Evolutionary conservation across 1,140 invertebrate species (phyloP).

Genomic region (Drosophila truncata): DNA sequence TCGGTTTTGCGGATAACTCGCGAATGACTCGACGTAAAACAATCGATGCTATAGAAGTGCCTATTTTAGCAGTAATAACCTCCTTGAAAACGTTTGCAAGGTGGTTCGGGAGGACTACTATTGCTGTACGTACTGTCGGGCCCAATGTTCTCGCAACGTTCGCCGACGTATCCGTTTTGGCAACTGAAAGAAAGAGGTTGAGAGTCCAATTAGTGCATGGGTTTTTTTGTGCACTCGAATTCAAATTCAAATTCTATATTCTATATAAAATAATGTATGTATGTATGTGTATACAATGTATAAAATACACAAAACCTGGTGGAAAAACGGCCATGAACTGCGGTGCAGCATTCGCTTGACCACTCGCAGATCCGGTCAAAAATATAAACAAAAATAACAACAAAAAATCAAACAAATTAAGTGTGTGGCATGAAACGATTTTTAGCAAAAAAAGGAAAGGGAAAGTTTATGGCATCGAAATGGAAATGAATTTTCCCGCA

Average conservation of each 20-base stretch:
- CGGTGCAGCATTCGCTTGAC: conserved; percentile 50
- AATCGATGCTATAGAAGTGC: conserved; percentile 85
- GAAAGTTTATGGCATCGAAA: conserved; percentile 46
- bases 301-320: conserved; percentile 5
- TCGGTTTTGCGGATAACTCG: conserved; percentile 31
- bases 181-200: conserved; percentile 88
- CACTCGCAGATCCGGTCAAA: conserved; percentile 38
- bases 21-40: conserved; percentile 70
- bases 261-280: neutral
- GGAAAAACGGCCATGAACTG: conserved; percentile 70
- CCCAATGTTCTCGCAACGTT: conserved; percentile 89
- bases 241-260: conserved; percentile 17
- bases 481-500: conserved; percentile 50
- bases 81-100: conserved; percentile 74
- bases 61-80: conserved; percentile 85
- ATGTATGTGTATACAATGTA: neutral
- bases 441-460: conserved; percentile 51
- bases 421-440: conserved; percentile 34
- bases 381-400: conserved; percentile 54
- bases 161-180: conserved; percentile 92
- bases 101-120: conserved; percentile 71
- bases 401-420: conserved; percentile 39
- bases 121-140: conserved; percentile 85
- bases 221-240: conserved; percentile 13
- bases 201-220: conserved; percentile 40